Evolutionary conservation across 1,140 invertebrate species (phyloP).

Genomic region (Sitodiplosis mosellana): DNA sequence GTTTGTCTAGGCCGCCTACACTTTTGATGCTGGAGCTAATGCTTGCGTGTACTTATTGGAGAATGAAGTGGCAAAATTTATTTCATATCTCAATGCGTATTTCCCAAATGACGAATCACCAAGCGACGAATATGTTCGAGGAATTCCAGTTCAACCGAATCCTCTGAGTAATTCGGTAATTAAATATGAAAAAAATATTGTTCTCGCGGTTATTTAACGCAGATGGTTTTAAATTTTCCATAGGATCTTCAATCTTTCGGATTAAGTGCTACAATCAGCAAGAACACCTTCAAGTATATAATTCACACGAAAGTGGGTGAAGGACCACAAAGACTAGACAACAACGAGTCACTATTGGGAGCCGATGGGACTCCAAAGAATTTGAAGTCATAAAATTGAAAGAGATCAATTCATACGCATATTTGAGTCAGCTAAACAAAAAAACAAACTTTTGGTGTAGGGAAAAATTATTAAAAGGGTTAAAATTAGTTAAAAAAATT

Average conservation of each 20-base stretch:
- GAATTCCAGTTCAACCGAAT: slow-evolving; percentile 25
- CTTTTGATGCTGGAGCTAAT: slow-evolving; percentile 95
- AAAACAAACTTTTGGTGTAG: no score
- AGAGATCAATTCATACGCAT: no score
- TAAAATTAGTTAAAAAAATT: no score
- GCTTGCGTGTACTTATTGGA: slow-evolving; percentile 78
- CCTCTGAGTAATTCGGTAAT: not conserved
- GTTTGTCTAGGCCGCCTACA: slow-evolving; percentile 47
- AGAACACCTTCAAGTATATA: slow-evolving; percentile 57
- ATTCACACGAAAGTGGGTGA: slow-evolving; percentile 63
- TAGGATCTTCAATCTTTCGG: slow-evolving; percentile 21
- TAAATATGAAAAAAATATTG: not conserved
- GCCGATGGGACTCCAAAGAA: no score
- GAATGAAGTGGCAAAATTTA: slow-evolving; percentile 47
- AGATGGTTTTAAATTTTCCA: slow-evolving; percentile 7
- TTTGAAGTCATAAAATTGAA: no score
- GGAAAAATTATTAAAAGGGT: no score
- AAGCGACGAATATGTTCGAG: slow-evolving; percentile 33
- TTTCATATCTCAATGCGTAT: slow-evolving; percentile 43
- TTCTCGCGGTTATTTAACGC: not conserved
- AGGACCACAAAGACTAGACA: slow-evolving; percentile 36
- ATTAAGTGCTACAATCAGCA: slow-evolving; percentile 4
- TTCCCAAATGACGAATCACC: slow-evolving; percentile 41
- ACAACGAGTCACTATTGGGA: no score
- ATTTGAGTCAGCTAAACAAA: no score